Evolutionary conservation across 2,113 vertebrate genomes (phyloP), one percentile per base, ranked within the genome.

Genomic region (Apodemus speciosus): DNA sequence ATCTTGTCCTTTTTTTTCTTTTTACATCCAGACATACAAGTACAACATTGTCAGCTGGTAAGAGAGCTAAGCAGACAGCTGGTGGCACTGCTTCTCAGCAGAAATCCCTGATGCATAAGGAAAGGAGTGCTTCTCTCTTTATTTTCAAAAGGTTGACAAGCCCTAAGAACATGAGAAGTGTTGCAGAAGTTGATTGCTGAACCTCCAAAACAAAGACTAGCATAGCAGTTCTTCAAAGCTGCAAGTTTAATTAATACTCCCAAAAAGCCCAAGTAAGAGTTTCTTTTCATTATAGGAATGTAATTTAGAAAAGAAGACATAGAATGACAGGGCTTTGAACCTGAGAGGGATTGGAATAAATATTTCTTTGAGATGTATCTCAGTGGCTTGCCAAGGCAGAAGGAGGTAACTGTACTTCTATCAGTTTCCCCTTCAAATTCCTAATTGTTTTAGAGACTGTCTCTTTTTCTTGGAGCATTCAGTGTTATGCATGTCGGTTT

Each of bases 31-130:
- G 53, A 56, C 13, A 27, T 40, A 51, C 3, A 1, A 79, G 43
- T 3, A 0, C 56, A 94, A 3, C 73, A 46, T 38, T 40, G 53
- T 6, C 85, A n/a, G 20, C 60, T 76, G 40, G 85, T 38, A 85
- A 81, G 35, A 86, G 62, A 95, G 3, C 83, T 86, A 79, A 94
- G 3, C 62, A 80, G 91, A 92, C 95, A 96, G 93, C 73, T 96
- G 95, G 96, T 97, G 96, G 91, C 95, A 89, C 95, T 97, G 94
- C 95, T 95, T 95, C 92, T 94, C 94, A 97, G 94, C 90, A 84
- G 86, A 96, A 96, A 90, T 80, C 85, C 58, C 58, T 90, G 38
- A 84, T 43, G 60, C 1, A 23, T 72, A 75, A 86, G 25, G 30
- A 75, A 40, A 72, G 56, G 40, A 64, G 79, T 83, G 43, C 38